These are phyloP conservation scores for Baccha elongata DNA, from an alignment of 2,888 invertebrate species.

Conservation along the genomic window DNA sequence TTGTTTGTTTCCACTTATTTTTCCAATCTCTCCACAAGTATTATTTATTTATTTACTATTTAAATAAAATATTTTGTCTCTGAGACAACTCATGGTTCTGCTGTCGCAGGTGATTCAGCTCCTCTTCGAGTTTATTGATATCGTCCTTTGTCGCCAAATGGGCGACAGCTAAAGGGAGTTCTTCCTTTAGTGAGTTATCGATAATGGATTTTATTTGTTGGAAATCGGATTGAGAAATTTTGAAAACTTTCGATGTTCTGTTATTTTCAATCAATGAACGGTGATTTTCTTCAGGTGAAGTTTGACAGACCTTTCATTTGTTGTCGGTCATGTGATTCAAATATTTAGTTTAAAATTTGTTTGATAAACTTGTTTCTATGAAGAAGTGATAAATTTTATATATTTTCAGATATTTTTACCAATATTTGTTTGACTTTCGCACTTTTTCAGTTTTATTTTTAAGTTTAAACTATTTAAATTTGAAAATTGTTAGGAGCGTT, in stretches of 20 bases:
- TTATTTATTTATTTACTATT: too few relatives aligned
- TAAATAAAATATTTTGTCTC: too few relatives aligned
- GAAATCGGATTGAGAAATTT: neutral
- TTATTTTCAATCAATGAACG: neutral
- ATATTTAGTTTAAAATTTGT: neutral
- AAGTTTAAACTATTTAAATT: neutral
- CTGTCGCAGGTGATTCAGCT: constrained; percentile 9
- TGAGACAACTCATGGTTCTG: neutral
- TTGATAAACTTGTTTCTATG: neutral
- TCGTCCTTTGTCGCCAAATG: constrained; percentile 4
- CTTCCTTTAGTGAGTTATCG: neutral
- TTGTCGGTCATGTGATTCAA: constrained; percentile 19
- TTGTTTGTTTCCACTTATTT: too few relatives aligned
- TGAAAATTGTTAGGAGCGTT: neutral
- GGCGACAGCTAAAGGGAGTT: neutral
- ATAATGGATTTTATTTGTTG: neutral
- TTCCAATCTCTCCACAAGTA: too few relatives aligned
- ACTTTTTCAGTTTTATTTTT: neutral
- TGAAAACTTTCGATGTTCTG: neutral
- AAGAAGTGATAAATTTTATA: neutral
- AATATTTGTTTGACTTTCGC: neutral
- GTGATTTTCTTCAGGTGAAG: neutral
- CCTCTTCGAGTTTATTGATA: neutral
- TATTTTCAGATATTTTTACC: neutral
- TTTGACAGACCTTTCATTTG: constrained; percentile 5